A percentile compares a stretch with the other conserved stretches of the same genome.
Evolutionary conservation across 2,888 invertebrate species (phyloP).

Genomic region (Poecilus cupreus): DNA sequence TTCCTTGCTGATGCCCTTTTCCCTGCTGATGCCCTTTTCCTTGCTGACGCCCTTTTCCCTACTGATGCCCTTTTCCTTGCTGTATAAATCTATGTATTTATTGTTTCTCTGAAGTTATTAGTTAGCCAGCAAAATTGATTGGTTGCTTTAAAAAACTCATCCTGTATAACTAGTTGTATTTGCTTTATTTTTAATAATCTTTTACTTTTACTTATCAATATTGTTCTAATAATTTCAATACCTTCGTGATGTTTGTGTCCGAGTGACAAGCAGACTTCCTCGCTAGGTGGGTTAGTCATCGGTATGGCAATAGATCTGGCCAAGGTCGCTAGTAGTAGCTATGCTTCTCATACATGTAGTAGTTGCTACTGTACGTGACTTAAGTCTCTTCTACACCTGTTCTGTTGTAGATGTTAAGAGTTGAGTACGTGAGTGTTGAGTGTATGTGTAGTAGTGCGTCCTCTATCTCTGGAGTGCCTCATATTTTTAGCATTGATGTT

Average conservation of each 20-base stretch:
- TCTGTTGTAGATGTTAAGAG: background rate
- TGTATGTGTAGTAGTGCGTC: background rate
- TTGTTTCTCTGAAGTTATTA: too few relatives aligned
- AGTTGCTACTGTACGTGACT: background rate
- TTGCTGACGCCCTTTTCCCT: too few relatives aligned
- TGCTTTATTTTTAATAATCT: too few relatives aligned
- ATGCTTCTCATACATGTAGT: background rate
- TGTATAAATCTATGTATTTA: too few relatives aligned
- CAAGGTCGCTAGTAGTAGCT: background rate
- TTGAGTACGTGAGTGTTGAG: background rate
- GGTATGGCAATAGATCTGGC: constrained; percentile 18
- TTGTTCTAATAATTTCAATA: background rate
- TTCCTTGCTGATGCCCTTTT: too few relatives aligned
- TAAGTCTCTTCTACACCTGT: constrained; percentile 21
- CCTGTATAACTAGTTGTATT: too few relatives aligned
- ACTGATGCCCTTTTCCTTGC: too few relatives aligned
- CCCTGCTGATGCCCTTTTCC: too few relatives aligned
- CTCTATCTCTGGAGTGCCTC: constrained; percentile 23
- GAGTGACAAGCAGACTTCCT: background rate
- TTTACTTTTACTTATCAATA: too few relatives aligned
- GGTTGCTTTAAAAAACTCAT: too few relatives aligned
- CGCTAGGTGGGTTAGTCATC: constrained; percentile 8
- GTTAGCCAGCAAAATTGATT: too few relatives aligned
- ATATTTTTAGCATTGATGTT: constrained; percentile 8
- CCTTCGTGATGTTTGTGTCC: background rate